Evolutionary conservation across 2,797 vertebrate species (phyloP), one percentile per base, ranked within the genome.

Genomic region (Enteromius afrohamiltoni): DNA sequence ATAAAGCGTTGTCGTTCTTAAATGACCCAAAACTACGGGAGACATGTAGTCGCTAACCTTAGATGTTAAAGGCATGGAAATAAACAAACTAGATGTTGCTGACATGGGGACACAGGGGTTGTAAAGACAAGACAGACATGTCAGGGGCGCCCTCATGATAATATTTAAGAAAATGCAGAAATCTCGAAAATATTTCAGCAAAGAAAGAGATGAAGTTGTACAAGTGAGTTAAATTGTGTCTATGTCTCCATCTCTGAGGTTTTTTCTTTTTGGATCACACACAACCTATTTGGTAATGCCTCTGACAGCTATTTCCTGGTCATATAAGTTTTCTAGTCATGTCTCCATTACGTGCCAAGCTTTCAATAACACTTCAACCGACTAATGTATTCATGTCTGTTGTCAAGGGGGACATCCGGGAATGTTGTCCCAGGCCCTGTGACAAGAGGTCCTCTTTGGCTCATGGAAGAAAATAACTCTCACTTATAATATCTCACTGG

Each of bases 301-400:
- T 53, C 17, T 53, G 11, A 53, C 26, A 53, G 47, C 17, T 74
- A 34, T 51, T 51, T 73, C 47, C 45, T 31, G 29, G 26, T 19
- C 9, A 51, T 51, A 71, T 5, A 71, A 71, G 69, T 49, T 71
- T 29, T 21, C 68, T 19, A 29, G 68, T 47, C 47, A 21, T 73
- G 47, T 34, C 31, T 64, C 14, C 60, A 31, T 64, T 64, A 29
- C 6, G 6, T 64, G 60, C 14, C 60, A 64, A 31, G 60, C 60
- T 64, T 64, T 74, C 71, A 34, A 34, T 53, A 73, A 51, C 45
- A 34, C 11, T 74, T 74, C 5, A 53, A 34, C 21, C 34, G 47
- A 53, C 49, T 53, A 74, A 74, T 74, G 51, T 53, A 74, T 34
- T 74, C 71, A 74, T 31, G 49, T 51, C 19, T 0, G 71, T 74